phyloP scores from a whole-genome alignment of 2,113 vertebrate species.

The Mustela lutreola region DNA sequence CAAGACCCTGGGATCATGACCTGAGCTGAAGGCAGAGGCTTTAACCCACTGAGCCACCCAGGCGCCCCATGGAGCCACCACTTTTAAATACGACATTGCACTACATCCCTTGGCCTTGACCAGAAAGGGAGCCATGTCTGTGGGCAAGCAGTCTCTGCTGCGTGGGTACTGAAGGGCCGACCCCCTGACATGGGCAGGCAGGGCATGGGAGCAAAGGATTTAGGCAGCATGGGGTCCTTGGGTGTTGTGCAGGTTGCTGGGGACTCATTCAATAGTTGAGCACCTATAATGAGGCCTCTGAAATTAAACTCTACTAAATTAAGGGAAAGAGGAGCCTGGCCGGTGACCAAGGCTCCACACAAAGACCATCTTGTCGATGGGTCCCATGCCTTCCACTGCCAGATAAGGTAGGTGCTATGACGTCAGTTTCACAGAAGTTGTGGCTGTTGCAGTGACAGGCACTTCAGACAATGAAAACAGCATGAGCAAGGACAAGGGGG shows the following conservation, averaged over 20 bases:
- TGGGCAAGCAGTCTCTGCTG: background rate
- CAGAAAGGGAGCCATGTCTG: background rate
- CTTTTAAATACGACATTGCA: background rate
- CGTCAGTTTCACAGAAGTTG: background rate
- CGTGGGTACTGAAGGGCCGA: background rate
- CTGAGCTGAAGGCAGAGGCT: too few relatives aligned
- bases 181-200: background rate
- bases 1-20: too few relatives aligned
- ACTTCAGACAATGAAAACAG: background rate
- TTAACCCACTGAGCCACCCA: too few relatives aligned
- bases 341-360: background rate
- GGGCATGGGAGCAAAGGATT: background rate
- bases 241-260: background rate
- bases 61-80: background rate
- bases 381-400: background rate
- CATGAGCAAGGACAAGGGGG: background rate
- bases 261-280: background rate
- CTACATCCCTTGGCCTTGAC: background rate
- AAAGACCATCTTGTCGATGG: background rate
- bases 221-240: background rate
- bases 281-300: background rate
- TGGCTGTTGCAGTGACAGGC: background rate
- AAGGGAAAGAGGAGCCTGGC: background rate
- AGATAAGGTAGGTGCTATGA: background rate
- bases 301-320: background rate